Conservation (phyloP, 2,113 vertebrate species). For the Agapornis roseicollis region DNA sequence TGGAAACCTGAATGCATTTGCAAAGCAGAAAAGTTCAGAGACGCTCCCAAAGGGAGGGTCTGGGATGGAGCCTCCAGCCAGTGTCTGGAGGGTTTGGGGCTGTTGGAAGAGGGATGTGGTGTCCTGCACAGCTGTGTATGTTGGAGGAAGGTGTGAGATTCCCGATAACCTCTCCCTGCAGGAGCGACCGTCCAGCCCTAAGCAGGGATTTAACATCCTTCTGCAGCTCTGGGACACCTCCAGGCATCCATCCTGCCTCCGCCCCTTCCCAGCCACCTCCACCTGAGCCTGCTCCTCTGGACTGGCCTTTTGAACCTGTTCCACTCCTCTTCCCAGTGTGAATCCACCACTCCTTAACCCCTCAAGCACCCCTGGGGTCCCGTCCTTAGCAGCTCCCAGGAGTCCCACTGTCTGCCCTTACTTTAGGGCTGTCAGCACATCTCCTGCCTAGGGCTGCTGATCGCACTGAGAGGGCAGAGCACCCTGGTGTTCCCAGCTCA, state of each 20-base stretch:
- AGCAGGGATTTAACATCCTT: background rate
- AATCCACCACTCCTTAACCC: background rate
- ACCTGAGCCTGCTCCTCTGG: background rate
- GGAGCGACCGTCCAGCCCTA: background rate
- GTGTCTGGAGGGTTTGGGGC: background rate
- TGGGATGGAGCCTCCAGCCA: background rate
- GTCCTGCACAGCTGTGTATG: rapidly evolving
- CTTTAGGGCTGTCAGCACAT: background rate
- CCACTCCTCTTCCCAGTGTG: background rate
- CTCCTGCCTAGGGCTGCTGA: background rate
- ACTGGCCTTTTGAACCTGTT: background rate
- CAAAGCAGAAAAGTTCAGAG: background rate
- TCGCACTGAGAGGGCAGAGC: rapidly evolving
- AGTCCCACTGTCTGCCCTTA: background rate
- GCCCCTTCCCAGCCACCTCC: background rate
- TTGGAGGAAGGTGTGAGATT: background rate
- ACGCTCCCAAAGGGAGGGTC: background rate
- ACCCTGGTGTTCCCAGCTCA: rapidly evolving
- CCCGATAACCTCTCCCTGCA: background rate
- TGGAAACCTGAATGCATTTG: background rate
- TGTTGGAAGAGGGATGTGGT: background rate
- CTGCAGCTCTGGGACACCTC: background rate
- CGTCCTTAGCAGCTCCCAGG: background rate
- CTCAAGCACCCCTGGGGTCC: rapidly evolving
- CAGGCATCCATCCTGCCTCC: background rate